Conservation (phyloP, 2,113 vertebrate species). For the Phylloscopus whistleri region DNA sequence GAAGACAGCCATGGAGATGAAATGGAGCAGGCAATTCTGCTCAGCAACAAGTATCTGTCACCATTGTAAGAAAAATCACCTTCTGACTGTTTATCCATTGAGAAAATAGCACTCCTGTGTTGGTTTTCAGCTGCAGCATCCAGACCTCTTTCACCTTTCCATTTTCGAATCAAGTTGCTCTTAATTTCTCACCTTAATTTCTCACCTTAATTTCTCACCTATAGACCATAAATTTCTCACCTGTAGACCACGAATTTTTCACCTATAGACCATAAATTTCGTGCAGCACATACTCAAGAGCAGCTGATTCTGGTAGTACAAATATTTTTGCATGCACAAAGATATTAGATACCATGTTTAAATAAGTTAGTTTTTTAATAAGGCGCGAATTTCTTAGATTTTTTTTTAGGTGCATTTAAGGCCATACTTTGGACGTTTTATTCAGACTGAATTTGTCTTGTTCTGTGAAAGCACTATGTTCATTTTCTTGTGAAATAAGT, state of each 20-base stretch:
- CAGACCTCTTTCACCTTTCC: neutral
- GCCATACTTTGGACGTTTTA: neutral
- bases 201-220: neutral
- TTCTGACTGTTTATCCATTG: neutral
- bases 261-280: neutral
- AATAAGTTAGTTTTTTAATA: neutral
- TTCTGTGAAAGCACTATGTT: neutral
- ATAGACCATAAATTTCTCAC: neutral
- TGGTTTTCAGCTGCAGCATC: neutral
- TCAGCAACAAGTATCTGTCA: neutral
- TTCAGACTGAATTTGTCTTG: neutral
- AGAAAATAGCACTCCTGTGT: neutral
- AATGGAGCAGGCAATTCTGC: neutral
- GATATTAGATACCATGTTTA: neutral
- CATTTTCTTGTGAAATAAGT: neutral
- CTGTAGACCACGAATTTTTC: neutral
- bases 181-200: neutral
- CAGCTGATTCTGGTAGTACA: neutral
- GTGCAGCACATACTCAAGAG: accelerated
- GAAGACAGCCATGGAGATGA: neutral
- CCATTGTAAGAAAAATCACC: neutral
- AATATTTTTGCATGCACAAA: neutral
- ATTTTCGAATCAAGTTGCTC: neutral
- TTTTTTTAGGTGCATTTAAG: neutral
- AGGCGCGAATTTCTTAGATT: neutral